Base-by-base conservation (phyloP, 1,140 invertebrate species). In the Thaumatotibia leucotreta region DNA sequence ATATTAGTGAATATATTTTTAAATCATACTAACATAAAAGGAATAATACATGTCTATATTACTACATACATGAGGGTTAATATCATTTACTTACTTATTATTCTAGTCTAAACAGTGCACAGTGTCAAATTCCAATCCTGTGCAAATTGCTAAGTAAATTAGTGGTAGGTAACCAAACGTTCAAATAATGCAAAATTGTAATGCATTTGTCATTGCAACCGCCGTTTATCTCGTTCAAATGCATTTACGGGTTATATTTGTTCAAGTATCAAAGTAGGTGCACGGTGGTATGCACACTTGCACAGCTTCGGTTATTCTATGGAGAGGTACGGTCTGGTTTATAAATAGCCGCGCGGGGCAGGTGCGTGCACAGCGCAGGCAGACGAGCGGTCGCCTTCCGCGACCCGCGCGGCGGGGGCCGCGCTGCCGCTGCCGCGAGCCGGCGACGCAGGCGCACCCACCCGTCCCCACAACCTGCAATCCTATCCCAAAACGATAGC, bases 261-360 rank as follows among this genome's bases (percentile, higher is more conserved):
- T 20, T 20, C 17, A 45, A 45, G 17, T n/a, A 45, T 45, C 17
- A 45, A 45, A 45, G 39, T 45, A 45, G 39, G 39, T 45, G 14
- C 39, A 20, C 39, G 39, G 39, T 17, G 39, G 39, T 45, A 45
- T 45, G 39, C 39, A 45, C 39, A 45, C 20, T 20, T 45, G 39
- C 39, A 45, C 39, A 45, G 33, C 39, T 32, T 68, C 58, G 70
- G 66, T 54, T 83, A 80, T 74, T 84, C 79, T 84, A 80, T 86
- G 76, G 77, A 66, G 70, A 75, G 76, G 81, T 81, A 76, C 75
- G 75, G 75, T 78, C 78, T 80, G 85, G 77, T 86, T 89, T 89
- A 89, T 86, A 86, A 89, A 88, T 88, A 89, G 83, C 83, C 69
- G 4, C 81, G 81, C 76, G 64, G 58, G 80, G 83, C 84, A 83